phyloP scores from a whole-genome alignment of 2,888 invertebrate genomes.

The Chalcosyrphus nemorum region DNA sequence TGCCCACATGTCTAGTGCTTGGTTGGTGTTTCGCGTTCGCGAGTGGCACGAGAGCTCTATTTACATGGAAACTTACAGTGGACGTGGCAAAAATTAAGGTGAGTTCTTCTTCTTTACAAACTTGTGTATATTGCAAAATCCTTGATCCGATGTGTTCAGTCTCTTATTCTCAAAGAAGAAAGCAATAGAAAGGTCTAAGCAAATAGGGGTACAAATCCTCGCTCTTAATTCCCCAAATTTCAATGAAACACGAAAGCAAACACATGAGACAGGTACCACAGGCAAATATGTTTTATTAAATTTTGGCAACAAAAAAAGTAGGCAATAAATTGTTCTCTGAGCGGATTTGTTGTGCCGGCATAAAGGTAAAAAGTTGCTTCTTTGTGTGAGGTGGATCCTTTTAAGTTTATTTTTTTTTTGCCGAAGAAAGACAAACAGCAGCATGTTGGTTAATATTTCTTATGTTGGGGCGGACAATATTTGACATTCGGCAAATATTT shows the following conservation, averaged over 20 bases:
- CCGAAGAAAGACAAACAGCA: slow-evolving; percentile 41
- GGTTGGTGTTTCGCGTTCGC: too few species aligned
- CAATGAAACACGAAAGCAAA: slow-evolving; percentile 25
- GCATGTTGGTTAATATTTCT: slow-evolving; percentile 29
- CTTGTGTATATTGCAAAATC: too few species aligned
- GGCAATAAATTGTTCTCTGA: neutral
- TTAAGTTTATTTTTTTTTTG: neutral
- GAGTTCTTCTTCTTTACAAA: too few species aligned
- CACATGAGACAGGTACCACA: neutral
- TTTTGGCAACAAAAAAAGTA: neutral
- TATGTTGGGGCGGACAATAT: slow-evolving; percentile 25
- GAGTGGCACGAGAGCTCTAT: too few species aligned
- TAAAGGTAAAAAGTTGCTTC: neutral
- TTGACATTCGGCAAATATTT: slow-evolving; percentile 52
- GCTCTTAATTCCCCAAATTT: slow-evolving; percentile 39
- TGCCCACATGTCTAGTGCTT: too few species aligned
- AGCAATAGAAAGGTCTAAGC: neutral
- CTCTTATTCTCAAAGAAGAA: neutral
- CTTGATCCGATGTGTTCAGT: too few species aligned
- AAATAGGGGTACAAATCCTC: neutral
- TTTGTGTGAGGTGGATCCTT: slow-evolving; percentile 2
- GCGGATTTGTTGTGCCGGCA: slow-evolving; percentile 15
- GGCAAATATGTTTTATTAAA: slow-evolving; percentile 13
- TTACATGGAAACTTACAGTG: too few species aligned
- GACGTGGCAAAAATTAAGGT: too few species aligned